Evolutionary conservation across 1,140 invertebrate genomes (phyloP), one percentile per base, ranked within the genome.

Genomic region (Trichogramma pretiosum): DNA sequence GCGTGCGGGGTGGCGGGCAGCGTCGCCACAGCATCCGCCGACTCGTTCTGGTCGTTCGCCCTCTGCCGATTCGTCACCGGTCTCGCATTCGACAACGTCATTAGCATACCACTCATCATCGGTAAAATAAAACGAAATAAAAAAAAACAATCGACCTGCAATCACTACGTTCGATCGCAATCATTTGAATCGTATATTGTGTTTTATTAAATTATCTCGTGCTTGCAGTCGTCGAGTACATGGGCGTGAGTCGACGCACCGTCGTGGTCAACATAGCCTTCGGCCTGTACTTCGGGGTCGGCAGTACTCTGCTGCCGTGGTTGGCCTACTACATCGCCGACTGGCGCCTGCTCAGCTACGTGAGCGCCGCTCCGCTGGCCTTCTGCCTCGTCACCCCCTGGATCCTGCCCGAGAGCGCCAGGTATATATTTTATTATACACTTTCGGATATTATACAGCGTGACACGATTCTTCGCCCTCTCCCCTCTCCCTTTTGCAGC

Each of bases 381-480:
- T 59, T 56, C 26, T 63, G 61, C 7, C 53, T 68, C 17, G 38
- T 70, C 3, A 72, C 65, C 0, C 69, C 68, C 9, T 72, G 69
- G 69, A 70, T 70, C 26, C 54, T 72, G 5, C 68, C 69, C 0
- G 69, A 72, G 52, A 72, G 69, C 48, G 66, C 68, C 5, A 52
- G 69, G 69, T 72, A 53, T 26, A 3, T 35, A 24, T 24, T 38
- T 45, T 35, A 46, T 39, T 41, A n/a, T n/a, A n/a, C n/a, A n/a
- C n/a, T n/a, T n/a, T n/a, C n/a, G n/a, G n/a, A n/a, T n/a, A n/a
- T n/a, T n/a, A n/a, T n/a, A n/a, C n/a, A n/a, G n/a, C n/a, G n/a
- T n/a, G n/a, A n/a, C n/a, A 10, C n/a, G 10, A 11, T 34, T 21
- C 2, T 3, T 36, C 13, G 16, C 5, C 17, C 4, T n/a, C 17